Base-by-base conservation (phyloP, 2,888 invertebrate genomes). In the Orthonevra nobilis region DNA sequence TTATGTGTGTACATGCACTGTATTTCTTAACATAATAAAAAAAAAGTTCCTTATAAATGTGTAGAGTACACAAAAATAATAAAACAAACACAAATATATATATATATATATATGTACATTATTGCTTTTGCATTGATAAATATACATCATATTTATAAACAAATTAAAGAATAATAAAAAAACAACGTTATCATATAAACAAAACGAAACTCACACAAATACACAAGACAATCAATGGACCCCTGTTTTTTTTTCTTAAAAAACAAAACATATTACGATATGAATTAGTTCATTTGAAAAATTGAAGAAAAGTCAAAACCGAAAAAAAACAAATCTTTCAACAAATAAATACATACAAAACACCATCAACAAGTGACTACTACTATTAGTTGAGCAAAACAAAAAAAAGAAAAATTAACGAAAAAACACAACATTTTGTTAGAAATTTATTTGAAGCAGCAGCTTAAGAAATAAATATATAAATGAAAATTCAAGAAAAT, bases 211-310 rank as follows among this genome's bases (percentile, higher is more conserved):
- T 73, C 61, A 79, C 79, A 79, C 66, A 79, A 79, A 79, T 68
- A 79, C 79, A 79, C 79, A 79, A 79, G 79, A 79, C 79, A 79
- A 79, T 79, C 79, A 79, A 79, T 72, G 66, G 64, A 79, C 48
- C 79, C 73, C 61, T 56, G n/a, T n/a, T n/a, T n/a, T n/a, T n/a
- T 61, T 68, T 72, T 79, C 46, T 34, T 9, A 6, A n/a, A 68
- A 30, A 23, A 75, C 6, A 50, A 75, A 54, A 68, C 70, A 66
- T 50, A 52, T 23, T 42, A 48, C 50, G 30, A 66, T 36, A 23
- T 66, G 9, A 44, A 40, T n/a, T n/a, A 28, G 30, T 12, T 38
- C 26, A 61, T 74, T 68, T 28, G 34, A 68, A 32, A 30, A 6
- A 10, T n/a, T n/a, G 38, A 6, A 15, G 10, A 15, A 30, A 32